Base-by-base conservation (phyloP, 1,140 invertebrate species). In the Pogonognathellus flavescens region DNA sequence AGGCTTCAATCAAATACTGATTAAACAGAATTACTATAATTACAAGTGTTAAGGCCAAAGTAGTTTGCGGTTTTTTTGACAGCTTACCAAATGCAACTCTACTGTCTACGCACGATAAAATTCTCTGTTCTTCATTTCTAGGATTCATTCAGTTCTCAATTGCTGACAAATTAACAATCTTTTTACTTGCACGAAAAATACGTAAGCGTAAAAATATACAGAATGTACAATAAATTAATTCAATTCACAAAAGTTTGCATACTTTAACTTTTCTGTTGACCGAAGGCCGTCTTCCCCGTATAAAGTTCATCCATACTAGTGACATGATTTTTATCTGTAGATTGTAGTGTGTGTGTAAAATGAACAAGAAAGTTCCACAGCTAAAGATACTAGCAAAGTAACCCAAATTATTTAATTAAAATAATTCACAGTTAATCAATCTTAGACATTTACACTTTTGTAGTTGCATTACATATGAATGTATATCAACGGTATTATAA, bases 231-330 rank as follows among this genome's bases (percentile, higher is more conserved):
- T 6, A 41, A 41, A 3, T 41, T 3, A 41, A 41, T 41, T 41
- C 31, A 41, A 41, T 41, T 3, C 2, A 41, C 6, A 41, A 41
- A 41, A 41, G 31, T 41, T 82, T 59, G 49, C 55, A 76, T 88
- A 87, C 86, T 87, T 87, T 88, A 22, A 84, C 66, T 84, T 86
- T 87, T 25, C 83, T 60, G 76, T 82, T 55, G 18, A 55, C 84
- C 52, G 83, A 83, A 20, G 86, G 86, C 80, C 80, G 86, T n/a
- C 82, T 57, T n/a, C 84, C 86, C 9, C 80, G 62, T 22, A 88
- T 84, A 66, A 87, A 83, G 86, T 88, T 84, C 87, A 88, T 80
- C 88, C 85, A 85, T 57, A 88, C 87, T 49, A 88, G 62, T 20
- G 85, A 86, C 87, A 88, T 88, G 16, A 52, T 84, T 76, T 49